A percentile compares a stretch with the other conserved stretches of the same genome.
These are phyloP conservation scores for Parotocinclus haroldoi DNA, from an alignment of 2,797 vertebrate species.

Conservation along the genomic window DNA sequence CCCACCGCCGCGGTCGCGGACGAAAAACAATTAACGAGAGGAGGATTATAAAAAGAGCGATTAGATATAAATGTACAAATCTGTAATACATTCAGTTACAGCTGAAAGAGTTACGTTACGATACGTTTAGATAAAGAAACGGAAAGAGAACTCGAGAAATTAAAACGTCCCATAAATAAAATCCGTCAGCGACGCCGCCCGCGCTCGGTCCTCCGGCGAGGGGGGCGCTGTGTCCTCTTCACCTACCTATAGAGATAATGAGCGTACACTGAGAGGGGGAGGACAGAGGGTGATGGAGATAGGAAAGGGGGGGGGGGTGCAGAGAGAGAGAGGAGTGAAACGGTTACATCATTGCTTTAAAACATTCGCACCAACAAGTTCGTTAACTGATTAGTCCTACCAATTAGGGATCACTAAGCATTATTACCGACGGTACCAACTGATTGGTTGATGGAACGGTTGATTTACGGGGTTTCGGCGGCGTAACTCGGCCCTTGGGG, in stretches of 20 bases:
- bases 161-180: conserved; percentile 88
- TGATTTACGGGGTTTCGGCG: too few relatives aligned
- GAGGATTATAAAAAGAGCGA: conserved; percentile 64
- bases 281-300: conserved; percentile 33
- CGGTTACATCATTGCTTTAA: conserved; percentile 50
- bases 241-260: conserved; percentile 99
- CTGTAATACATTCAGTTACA: conserved; percentile 78
- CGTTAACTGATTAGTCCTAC: too few relatives aligned
- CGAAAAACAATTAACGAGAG: background rate
- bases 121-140: conserved; percentile 58
- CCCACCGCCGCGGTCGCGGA: background rate
- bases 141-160: conserved; percentile 59
- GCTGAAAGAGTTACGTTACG: conserved; percentile 79
- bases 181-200: background rate
- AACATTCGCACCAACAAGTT: conserved; percentile 5
- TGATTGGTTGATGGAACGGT: too few relatives aligned
- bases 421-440: too few relatives aligned
- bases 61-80: conserved; percentile 77
- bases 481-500: too few relatives aligned
- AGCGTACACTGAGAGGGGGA: conserved; percentile 80
- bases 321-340: conserved; percentile 12
- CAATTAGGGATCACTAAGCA: too few relatives aligned
- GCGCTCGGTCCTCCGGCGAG: conserved; percentile 74
- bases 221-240: conserved; percentile 68
- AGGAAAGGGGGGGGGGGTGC: too few relatives aligned